Evolutionary conservation across 2,113 vertebrate species (phyloP).

Genomic region (Abramis brama): DNA sequence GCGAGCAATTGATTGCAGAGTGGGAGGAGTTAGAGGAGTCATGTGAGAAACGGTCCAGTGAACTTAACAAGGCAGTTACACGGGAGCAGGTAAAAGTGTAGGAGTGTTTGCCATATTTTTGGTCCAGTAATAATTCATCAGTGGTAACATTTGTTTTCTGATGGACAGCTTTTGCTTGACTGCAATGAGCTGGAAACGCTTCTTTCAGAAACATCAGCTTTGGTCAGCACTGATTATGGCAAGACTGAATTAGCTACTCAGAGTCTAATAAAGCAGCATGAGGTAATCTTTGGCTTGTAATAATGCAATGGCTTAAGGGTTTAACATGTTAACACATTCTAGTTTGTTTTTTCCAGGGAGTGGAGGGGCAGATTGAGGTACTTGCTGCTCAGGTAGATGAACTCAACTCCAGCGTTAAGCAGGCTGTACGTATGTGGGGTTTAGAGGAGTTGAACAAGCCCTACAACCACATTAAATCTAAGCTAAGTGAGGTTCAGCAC

Average conservation of each 20-base stretch:
- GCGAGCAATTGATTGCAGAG: slow-evolving; percentile 70
- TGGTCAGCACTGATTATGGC: slow-evolving; percentile 79
- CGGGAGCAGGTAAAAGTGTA: slow-evolving; percentile 80
- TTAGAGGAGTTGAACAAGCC: slow-evolving; percentile 73
- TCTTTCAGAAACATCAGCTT: slow-evolving; percentile 74
- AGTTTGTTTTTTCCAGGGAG: slow-evolving; percentile 57
- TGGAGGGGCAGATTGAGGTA: slow-evolving; percentile 71
- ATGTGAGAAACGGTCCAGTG: slow-evolving; percentile 72
- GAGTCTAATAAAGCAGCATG: slow-evolving; percentile 81
- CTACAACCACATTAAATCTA: slow-evolving; percentile 69
- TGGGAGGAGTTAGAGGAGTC: slow-evolving; percentile 83
- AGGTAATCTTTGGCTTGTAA: slow-evolving; percentile 65
- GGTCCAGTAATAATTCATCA: background rate
- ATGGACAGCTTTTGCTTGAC: slow-evolving; percentile 80
- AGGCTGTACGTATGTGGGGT: slow-evolving; percentile 63
- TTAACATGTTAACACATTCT: background rate
- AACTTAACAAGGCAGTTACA: slow-evolving; percentile 77
- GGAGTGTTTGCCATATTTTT: background rate
- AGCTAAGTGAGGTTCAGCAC: slow-evolving; percentile 75
- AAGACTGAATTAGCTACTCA: slow-evolving; percentile 77
- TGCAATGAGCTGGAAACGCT: slow-evolving; percentile 82
- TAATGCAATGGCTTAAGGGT: slow-evolving; percentile 8
- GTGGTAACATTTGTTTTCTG: background rate
- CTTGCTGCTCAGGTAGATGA: slow-evolving; percentile 67
- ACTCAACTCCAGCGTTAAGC: slow-evolving; percentile 65